These are phyloP conservation scores for Sinocyclocheilus anshuiensis DNA, from an alignment of 2,113 vertebrate species.

Conservation along the genomic window DNA sequence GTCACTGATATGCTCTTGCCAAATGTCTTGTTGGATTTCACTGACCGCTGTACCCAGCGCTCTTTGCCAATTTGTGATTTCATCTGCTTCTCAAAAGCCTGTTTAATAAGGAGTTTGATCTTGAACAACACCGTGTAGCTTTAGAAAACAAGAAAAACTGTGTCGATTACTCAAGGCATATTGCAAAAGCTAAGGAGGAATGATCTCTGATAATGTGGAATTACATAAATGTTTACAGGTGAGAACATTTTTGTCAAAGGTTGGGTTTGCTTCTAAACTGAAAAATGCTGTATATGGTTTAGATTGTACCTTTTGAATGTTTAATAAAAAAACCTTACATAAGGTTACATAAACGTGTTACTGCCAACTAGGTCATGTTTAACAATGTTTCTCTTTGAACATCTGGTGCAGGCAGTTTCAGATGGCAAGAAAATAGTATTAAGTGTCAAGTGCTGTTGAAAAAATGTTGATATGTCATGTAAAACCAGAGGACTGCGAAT, in stretches of 20 bases:
- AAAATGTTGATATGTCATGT: conserved; percentile 56
- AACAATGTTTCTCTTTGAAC: conserved; percentile 56
- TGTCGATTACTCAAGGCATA: neutral
- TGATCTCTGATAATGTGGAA: neutral
- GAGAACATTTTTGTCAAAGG: neutral
- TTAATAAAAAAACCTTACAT: neutral
- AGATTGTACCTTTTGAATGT: neutral
- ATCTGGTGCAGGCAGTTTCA: conserved; percentile 12
- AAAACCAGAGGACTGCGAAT: conserved; percentile 53
- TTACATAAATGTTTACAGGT: neutral
- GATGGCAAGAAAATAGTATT: neutral
- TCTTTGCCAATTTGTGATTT: conserved; percentile 18
- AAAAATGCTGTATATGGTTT: neutral
- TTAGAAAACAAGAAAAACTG: conserved; percentile 1
- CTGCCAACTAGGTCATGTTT: too few species aligned
- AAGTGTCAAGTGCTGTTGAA: neutral
- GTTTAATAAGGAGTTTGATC: neutral
- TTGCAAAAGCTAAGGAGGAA: neutral
- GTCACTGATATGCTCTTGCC: neutral
- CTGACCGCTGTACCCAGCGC: neutral
- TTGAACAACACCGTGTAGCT: neutral
- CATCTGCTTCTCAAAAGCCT: conserved; percentile 2
- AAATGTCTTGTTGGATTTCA: conserved; percentile 14
- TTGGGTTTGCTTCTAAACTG: neutral
- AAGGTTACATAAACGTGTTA: conserved; percentile 49